Evolutionary conservation across 2,113 vertebrate genomes (phyloP).

Genomic region (Fregetta grallaria): DNA sequence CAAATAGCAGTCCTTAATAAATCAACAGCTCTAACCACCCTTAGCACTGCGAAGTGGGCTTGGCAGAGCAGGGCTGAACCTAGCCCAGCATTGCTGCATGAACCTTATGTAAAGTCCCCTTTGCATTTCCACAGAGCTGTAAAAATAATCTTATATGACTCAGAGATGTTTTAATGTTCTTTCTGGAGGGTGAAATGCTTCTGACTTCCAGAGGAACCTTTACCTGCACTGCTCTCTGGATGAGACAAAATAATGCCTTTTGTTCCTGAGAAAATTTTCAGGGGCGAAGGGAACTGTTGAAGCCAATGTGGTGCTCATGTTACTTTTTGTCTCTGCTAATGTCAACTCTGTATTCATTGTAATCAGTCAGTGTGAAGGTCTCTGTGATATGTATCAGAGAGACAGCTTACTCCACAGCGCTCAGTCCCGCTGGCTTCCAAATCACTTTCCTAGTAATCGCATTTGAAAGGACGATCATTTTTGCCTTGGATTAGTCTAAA

Average conservation of each 20-base stretch:
- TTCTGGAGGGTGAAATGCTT: background rate
- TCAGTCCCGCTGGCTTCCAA: slow-evolving; percentile 23
- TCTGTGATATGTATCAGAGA: slow-evolving; percentile 22
- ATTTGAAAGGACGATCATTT: background rate
- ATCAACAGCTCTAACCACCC: background rate
- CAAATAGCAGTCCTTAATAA: background rate
- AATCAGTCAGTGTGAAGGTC: slow-evolving; percentile 56
- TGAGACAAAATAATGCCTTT: background rate
- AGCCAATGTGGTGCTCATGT: background rate
- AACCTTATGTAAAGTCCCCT: background rate
- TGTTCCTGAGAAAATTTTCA: slow-evolving; percentile 9
- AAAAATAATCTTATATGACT: background rate
- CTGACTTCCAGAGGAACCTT: background rate
- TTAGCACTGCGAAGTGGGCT: background rate
- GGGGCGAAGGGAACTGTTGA: background rate
- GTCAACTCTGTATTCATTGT: slow-evolving; percentile 60
- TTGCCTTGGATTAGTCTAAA: slow-evolving; percentile 41
- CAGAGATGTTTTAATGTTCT: background rate
- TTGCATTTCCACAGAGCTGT: background rate
- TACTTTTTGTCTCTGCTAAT: slow-evolving; percentile 48
- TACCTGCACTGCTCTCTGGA: background rate
- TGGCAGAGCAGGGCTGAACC: background rate
- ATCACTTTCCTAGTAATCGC: slow-evolving; percentile 20
- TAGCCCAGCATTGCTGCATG: background rate
- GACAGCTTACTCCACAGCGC: slow-evolving; percentile 10